Evolutionary conservation across 2,888 invertebrate species (phyloP).

Genomic region (Eurois occulta): DNA sequence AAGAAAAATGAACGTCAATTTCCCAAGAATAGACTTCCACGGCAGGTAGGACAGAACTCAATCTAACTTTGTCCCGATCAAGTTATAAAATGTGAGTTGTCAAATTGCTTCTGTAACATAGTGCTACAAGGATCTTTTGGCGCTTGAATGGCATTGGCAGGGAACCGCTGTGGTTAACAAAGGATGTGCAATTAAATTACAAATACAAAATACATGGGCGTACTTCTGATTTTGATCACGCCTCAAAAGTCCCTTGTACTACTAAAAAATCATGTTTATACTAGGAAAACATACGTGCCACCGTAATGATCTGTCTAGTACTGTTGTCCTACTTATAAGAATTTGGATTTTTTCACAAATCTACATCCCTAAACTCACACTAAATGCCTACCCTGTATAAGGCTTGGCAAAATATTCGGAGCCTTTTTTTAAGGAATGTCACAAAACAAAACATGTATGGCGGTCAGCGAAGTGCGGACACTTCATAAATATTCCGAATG

Average conservation of each 20-base stretch:
- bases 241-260: too few relatives aligned
- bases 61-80: constrained; percentile 16
- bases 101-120: neutral
- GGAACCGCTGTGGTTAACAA: neutral
- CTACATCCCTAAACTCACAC: neutral
- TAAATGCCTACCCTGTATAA: neutral
- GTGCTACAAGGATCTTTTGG: neutral
- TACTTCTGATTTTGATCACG: neutral
- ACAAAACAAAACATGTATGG: constrained; percentile 10
- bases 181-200: neutral
- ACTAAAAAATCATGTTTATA: too few relatives aligned
- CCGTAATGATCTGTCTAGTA: neutral
- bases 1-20: neutral
- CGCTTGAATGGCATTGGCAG: neutral
- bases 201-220: neutral
- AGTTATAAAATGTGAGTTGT: neutral
- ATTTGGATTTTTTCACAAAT: neutral
- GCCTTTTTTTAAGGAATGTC: constrained; percentile 8
- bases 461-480: constrained; percentile 7
- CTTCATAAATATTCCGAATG: constrained; percentile 34
- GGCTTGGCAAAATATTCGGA: neutral
- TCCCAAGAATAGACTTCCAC: neutral
- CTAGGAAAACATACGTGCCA: neutral
- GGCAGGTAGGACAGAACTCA: neutral
- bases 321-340: neutral